Conservation (phyloP, 1,140 invertebrate genomes). For the Cydia splendana region DNA sequence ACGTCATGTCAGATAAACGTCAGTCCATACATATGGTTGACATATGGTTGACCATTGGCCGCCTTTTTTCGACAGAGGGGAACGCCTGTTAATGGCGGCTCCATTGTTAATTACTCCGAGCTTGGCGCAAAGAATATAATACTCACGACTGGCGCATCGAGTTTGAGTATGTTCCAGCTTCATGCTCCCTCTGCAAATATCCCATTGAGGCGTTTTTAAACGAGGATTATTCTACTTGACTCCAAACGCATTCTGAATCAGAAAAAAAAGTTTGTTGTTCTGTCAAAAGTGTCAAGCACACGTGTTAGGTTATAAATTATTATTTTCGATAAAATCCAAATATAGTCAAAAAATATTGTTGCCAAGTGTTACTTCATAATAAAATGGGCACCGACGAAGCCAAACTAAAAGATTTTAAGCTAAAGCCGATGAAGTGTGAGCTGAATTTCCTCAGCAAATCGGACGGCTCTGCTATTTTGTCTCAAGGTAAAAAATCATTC, state of each 20-base stretch:
- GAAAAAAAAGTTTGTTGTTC: constrained; percentile 17
- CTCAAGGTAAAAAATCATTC: constrained; percentile 80
- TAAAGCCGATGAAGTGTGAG: constrained; percentile 83
- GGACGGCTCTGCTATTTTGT: constrained; percentile 87
- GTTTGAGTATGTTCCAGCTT: too few species aligned
- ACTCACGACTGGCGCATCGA: too few species aligned
- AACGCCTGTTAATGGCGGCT: too few species aligned
- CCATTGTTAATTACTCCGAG: too few species aligned
- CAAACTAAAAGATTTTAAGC: constrained; percentile 61
- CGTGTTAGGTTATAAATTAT: constrained; percentile 30
- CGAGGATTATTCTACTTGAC: background rate
- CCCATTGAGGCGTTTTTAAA: background rate
- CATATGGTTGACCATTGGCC: too few species aligned
- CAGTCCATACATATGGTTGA: too few species aligned
- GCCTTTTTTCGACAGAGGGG: too few species aligned
- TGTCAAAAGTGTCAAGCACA: constrained; percentile 3
- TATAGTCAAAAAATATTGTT: constrained; percentile 2
- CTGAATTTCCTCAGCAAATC: constrained; percentile 85
- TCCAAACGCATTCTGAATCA: background rate
- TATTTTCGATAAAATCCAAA: constrained; percentile 26
- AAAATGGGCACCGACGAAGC: constrained; percentile 49
- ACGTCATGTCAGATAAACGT: too few species aligned
- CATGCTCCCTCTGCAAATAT: too few species aligned
- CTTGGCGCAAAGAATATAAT: too few species aligned
- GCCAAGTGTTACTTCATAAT: constrained; percentile 15